These are phyloP conservation scores for Blera fallax DNA, from an alignment of 2,888 invertebrate species.

Conservation along the genomic window DNA sequence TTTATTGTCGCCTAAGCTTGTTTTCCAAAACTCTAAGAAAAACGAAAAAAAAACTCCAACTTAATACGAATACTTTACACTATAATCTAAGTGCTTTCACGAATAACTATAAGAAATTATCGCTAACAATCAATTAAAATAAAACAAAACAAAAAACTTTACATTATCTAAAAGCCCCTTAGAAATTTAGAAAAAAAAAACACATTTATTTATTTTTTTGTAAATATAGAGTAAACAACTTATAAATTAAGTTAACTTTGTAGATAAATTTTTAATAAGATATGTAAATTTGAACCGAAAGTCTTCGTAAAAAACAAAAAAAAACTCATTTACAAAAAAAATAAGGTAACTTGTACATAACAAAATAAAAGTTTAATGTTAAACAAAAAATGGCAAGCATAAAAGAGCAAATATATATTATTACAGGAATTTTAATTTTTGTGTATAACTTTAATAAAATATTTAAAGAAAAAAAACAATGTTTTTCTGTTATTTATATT, in stretches of 20 bases:
- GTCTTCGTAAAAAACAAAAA: conserved; percentile 50
- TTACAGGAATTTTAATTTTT: conserved; percentile 63
- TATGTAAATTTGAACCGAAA: conserved; percentile 60
- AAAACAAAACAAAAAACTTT: background rate
- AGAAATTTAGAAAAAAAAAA: background rate
- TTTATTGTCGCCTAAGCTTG: background rate
- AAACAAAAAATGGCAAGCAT: conserved; percentile 28
- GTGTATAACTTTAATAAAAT: conserved; percentile 7
- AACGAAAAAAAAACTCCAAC: conserved; percentile 1
- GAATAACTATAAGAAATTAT: conserved; percentile 46
- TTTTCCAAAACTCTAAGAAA: background rate
- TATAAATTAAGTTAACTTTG: conserved; percentile 16
- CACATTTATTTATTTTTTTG: background rate
- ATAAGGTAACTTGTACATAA: background rate
- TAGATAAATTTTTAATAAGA: conserved; percentile 39
- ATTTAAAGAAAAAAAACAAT: too few species aligned
- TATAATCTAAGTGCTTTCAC: conserved; percentile 65
- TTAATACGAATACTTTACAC: background rate
- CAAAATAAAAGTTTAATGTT: conserved; percentile 32
- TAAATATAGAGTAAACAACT: conserved; percentile 12
- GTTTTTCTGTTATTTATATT: conserved; percentile 14
- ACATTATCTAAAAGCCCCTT: conserved; percentile 10
- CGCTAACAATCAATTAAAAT: conserved; percentile 66
- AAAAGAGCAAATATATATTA: conserved; percentile 40
- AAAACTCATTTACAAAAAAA: conserved; percentile 51